Percentiles rank a stretch among this genome's conserved stretches.
Evolutionary conservation across 2,113 vertebrate species (phyloP).

Genomic region (Heterotilapia buettikoferi): DNA sequence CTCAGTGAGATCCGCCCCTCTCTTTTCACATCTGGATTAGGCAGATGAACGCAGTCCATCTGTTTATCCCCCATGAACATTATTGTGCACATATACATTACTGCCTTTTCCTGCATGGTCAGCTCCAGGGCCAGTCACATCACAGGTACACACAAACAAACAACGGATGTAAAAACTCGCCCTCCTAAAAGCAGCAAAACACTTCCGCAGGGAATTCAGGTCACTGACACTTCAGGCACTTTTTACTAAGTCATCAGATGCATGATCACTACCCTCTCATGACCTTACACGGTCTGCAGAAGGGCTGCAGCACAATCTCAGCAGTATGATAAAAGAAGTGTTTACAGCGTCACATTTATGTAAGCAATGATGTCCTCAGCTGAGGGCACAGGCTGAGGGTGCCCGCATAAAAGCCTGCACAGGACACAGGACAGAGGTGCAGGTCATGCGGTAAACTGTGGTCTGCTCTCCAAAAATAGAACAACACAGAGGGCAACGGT

Average conservation of each 20-base stretch:
- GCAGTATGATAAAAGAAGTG: not conserved
- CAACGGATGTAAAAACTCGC: not conserved
- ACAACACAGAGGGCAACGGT: not conserved
- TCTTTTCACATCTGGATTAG: not conserved
- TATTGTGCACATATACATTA: not conserved
- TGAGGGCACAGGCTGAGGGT: not conserved
- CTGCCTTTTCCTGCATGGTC: not conserved
- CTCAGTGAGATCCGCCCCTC: not conserved
- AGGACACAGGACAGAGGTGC: not conserved
- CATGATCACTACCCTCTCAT: not conserved
- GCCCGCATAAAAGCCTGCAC: not conserved
- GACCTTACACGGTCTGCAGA: not conserved
- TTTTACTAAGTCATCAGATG: not conserved
- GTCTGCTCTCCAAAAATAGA: not conserved
- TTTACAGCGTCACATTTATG: not conserved
- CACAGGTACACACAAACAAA: not conserved
- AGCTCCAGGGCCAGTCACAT: not conserved
- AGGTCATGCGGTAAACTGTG: not conserved
- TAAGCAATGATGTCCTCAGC: not conserved
- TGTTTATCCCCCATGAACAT: not conserved
- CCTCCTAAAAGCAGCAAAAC: slow-evolving; percentile 19
- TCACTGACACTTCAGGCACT: not conserved
- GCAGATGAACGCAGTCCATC: not conserved
- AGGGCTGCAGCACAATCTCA: not conserved
- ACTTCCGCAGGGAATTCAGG: not conserved